Base-by-base conservation (phyloP, 1,140 invertebrate species). In the Pantala flavescens region DNA sequence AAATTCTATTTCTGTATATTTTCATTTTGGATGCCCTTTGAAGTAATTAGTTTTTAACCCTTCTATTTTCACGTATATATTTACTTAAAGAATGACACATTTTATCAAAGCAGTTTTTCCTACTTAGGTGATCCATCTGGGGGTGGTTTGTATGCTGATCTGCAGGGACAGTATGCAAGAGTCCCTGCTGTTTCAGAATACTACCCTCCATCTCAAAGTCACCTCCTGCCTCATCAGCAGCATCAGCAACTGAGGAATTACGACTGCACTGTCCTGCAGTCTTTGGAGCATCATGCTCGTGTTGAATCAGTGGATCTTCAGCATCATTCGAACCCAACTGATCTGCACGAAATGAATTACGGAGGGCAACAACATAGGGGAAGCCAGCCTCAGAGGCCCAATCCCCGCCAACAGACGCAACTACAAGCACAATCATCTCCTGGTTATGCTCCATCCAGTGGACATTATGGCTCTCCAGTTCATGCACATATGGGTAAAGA, bases 301-400 rank as follows among this genome's bases (percentile, higher is more conserved):
- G 49, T 21, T 63, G 49, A 63, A 19, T 16, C 49, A 3, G 16
- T 63, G 49, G 16, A 63, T 63, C 49, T 19, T 16, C 49, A 63
- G 49, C 49, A 63, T 16, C 49, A 63, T 16, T 21, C 49, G n/a
- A 21, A 19, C n/a, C 49, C 49, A 63, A 7, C 49, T 19, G 21
- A 7, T 73, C 72, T 55, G 19, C 75, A 73, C 72, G 75, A 70
- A 72, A 75, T 75, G 75, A 75, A 49, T 75, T 75, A 75, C 72
- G 55, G 55, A 23, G 73, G 73, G 24, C 49, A 63, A 12, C 49
- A 63, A 12, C 49, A 63, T 21, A 63, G 49, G 49, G 49, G 49
- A 63, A 21, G 14, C 16, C 49, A 63, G 49, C 49, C 49, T 21
- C 49, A 63, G 49, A 63, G 49, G 49, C 49, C 49, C 1, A 63